Percentiles rank a stretch among this genome's conserved stretches.
Evolutionary conservation across 1,140 invertebrate genomes (phyloP).

Genomic region (Galendromus occidentalis): DNA sequence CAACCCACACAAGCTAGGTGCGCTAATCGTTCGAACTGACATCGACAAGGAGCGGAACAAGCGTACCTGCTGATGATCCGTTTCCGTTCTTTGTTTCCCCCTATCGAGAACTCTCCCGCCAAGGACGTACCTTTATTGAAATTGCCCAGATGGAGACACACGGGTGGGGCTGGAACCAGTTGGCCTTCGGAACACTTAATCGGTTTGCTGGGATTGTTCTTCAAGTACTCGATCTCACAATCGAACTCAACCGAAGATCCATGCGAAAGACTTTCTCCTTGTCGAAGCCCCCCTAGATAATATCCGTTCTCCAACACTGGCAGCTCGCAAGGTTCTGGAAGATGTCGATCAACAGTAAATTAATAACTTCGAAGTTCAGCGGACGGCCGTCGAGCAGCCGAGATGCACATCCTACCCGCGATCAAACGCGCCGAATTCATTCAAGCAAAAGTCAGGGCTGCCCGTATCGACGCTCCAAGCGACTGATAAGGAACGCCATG

Average conservation of each 20-base stretch:
- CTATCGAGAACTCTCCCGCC: neutral
- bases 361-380: too few relatives aligned
- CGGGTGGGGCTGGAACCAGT: constrained; percentile 36
- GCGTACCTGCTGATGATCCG: too few relatives aligned
- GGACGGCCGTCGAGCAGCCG: too few relatives aligned
- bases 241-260: constrained; percentile 36
- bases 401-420: too few relatives aligned
- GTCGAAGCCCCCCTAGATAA: constrained; percentile 50
- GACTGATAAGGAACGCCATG: too few relatives aligned
- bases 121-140: neutral
- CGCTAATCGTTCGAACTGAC: too few relatives aligned
- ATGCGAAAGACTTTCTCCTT: constrained; percentile 52
- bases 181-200: constrained; percentile 46
- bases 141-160: constrained; percentile 27
- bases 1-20: too few relatives aligned
- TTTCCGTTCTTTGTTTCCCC: neutral
- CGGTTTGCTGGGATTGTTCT: constrained; percentile 27
- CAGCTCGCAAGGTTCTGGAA: constrained; percentile 45
- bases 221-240: constrained; percentile 36
- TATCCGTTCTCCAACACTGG: constrained; percentile 46
- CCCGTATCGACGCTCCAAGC: too few relatives aligned
- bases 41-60: constrained; percentile 12
- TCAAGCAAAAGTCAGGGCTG: too few relatives aligned
- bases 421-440: too few relatives aligned
- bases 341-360: too few relatives aligned